Evolutionary conservation across 92 coral and sea anemone genomes (phyloP).

Genomic region (Porites lobata): DNA sequence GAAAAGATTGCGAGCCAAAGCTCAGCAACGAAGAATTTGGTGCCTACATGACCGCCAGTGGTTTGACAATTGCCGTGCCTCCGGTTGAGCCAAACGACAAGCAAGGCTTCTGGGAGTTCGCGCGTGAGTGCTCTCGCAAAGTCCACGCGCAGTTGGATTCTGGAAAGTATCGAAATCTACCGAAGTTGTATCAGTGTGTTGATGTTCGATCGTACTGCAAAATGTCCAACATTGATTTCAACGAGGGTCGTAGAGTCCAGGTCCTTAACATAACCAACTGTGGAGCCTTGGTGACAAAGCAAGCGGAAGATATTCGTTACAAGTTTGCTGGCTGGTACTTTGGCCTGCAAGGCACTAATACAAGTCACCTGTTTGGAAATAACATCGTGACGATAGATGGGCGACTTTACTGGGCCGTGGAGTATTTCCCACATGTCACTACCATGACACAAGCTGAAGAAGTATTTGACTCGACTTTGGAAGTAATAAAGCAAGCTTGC

Average conservation of each 20-base stretch:
- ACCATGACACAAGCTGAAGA: constrained; percentile 8
- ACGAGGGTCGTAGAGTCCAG: not conserved
- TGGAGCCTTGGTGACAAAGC: not conserved
- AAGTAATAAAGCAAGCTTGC: not conserved
- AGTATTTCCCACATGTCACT: constrained; percentile 3
- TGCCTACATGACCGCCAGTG: not conserved
- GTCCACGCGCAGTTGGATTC: not conserved
- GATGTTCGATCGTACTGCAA: not conserved
- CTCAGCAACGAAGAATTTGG: constrained; percentile 11
- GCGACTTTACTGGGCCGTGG: constrained; percentile 8
- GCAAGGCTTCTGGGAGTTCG: constrained; percentile 6
- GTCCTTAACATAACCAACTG: not conserved
- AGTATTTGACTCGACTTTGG: not conserved
- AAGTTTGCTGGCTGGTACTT: constrained; percentile 1
- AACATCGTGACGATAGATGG: not conserved
- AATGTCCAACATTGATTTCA: not conserved
- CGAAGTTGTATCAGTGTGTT: not conserved
- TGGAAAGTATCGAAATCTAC: not conserved
- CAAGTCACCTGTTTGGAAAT: not conserved
- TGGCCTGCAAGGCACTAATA: not conserved
- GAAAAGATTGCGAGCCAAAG: constrained; percentile 5
- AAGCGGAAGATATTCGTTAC: not conserved
- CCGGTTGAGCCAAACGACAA: too few relatives aligned
- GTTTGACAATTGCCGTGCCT: not conserved
- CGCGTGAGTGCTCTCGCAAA: not conserved